These are phyloP conservation scores for Python bivittatus DNA, from an alignment of 2,113 vertebrate species.

Conservation along the genomic window DNA sequence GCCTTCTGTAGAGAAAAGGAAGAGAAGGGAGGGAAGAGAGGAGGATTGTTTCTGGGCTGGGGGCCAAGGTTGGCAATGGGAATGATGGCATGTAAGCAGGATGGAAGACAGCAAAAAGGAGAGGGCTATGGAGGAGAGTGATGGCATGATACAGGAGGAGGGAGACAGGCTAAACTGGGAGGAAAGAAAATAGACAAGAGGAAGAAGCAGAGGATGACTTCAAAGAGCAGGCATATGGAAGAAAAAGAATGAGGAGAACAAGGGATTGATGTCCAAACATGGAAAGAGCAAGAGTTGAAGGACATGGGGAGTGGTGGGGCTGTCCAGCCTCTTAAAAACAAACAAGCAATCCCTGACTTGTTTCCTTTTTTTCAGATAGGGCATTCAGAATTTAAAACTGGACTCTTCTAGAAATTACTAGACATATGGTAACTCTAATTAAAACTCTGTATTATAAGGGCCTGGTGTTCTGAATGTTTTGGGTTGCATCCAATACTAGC, in stretches of 20 bases:
- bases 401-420: neutral
- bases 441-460: neutral
- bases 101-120: neutral
- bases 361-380: neutral
- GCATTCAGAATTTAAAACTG: neutral
- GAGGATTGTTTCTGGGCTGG: neutral
- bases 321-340: neutral
- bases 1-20: too few species aligned
- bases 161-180: neutral
- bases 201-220: neutral
- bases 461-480: neutral
- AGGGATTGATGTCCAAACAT: neutral
- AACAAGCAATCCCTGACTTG: neutral
- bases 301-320: too few species aligned
- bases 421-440: constrained; percentile 1
- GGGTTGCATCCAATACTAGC: neutral
- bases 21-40: neutral
- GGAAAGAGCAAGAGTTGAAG: neutral
- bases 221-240: neutral
- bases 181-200: neutral
- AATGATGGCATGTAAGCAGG: neutral
- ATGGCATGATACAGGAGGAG: neutral
- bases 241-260: neutral
- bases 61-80: neutral
- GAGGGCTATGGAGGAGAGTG: neutral